These are phyloP conservation scores for Apantesis nais DNA, from an alignment of 2,888 invertebrate species.

Conservation along the genomic window DNA sequence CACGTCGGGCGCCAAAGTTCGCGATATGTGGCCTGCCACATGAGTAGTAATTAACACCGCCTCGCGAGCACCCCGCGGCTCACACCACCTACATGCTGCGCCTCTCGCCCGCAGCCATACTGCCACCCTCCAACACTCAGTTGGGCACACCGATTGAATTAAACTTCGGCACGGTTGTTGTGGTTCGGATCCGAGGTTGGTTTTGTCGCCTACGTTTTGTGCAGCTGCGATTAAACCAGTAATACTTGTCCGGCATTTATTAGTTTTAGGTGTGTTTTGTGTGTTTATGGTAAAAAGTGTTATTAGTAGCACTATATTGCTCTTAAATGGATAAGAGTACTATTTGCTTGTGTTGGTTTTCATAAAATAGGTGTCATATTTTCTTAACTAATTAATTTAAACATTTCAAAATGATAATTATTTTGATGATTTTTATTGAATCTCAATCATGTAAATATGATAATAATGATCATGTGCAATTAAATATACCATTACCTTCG, in stretches of 20 bases:
- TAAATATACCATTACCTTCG: slow-evolving; percentile 30
- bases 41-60: slow-evolving; percentile 84
- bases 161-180: slow-evolving; percentile 83
- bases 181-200: slow-evolving; percentile 79
- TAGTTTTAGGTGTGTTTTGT: slow-evolving; percentile 65
- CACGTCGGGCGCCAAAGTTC: slow-evolving; percentile 80
- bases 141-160: slow-evolving; percentile 83
- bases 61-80: slow-evolving; percentile 57
- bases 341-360: background rate
- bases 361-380: background rate
- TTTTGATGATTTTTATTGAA: no score
- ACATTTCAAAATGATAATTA: no score
- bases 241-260: slow-evolving; percentile 79
- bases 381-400: background rate
- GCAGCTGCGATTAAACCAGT: slow-evolving; percentile 81
- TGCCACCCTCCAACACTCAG: slow-evolving; percentile 58
- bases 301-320: slow-evolving; percentile 27
- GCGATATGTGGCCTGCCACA: slow-evolving; percentile 82
- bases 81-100: slow-evolving; percentile 30
- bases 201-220: slow-evolving; percentile 79
- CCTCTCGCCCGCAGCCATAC: slow-evolving; percentile 19
- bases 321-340: background rate
- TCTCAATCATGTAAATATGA: no score
- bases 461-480: slow-evolving; percentile 31
- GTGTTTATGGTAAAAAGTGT: slow-evolving; percentile 25